Percentiles rank a stretch among this genome's conserved stretches.
phyloP scores from a whole-genome alignment of 2,888 invertebrate genomes.

The Dryadula phaetusa region DNA sequence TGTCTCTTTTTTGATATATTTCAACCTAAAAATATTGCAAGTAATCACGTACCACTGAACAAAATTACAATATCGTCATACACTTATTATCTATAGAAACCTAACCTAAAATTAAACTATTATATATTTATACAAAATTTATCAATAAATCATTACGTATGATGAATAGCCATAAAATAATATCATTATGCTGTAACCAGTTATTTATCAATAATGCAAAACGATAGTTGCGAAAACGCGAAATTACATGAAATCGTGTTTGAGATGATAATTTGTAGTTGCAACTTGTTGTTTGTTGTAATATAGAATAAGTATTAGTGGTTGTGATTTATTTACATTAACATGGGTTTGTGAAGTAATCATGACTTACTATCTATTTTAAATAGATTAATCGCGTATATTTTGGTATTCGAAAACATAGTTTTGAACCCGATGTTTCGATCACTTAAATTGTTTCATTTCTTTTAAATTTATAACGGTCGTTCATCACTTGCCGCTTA shows the following conservation, averaged over 20 bases:
- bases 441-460: too few species aligned
- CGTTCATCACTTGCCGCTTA: too few species aligned
- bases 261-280: slow-evolving; percentile 25
- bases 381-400: too few species aligned
- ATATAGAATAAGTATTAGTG: slow-evolving; percentile 14
- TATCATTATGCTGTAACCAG: slow-evolving; percentile 27
- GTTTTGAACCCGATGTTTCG: too few species aligned
- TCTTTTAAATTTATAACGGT: too few species aligned
- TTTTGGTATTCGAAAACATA: too few species aligned
- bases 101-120: background rate
- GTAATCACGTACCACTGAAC: background rate
- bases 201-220: slow-evolving; percentile 28
- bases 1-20: too few species aligned
- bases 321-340: slow-evolving; percentile 6
- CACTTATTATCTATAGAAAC: too few species aligned
- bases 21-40: too few species aligned
- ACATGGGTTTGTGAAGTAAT: background rate
- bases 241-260: slow-evolving; percentile 25
- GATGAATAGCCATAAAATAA: slow-evolving; percentile 23
- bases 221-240: slow-evolving; percentile 15
- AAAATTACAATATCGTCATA: background rate
- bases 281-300: slow-evolving; percentile 17
- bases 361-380: too few species aligned
- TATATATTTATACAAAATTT: slow-evolving; percentile 8
- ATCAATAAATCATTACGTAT: slow-evolving; percentile 16